These are phyloP conservation scores for Eclectus roratus DNA, from an alignment of 2,113 vertebrate genomes.

Conservation along the genomic window DNA sequence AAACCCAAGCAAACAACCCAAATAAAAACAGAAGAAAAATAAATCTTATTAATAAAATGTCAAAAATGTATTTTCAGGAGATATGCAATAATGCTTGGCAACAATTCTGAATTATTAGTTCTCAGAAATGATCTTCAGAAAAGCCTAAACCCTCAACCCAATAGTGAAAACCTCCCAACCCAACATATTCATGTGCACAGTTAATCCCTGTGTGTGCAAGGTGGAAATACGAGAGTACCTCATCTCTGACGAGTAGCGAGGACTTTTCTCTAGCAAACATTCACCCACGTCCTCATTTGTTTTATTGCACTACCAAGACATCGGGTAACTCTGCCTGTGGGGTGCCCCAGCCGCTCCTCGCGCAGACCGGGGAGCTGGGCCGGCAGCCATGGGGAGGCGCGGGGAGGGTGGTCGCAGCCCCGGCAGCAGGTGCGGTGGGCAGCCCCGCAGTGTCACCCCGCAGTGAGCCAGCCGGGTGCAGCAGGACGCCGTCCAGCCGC, in stretches of 20 bases:
- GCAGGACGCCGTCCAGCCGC: neutral
- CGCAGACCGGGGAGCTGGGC: neutral
- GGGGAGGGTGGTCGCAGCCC: neutral
- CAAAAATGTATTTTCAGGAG: neutral
- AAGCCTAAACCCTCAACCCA: neutral
- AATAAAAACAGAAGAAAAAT: accelerated
- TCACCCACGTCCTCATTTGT: neutral
- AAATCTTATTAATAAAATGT: neutral
- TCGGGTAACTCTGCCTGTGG: accelerated
- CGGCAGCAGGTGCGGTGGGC: neutral
- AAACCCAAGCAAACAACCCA: neutral
- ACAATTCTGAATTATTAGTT: neutral
- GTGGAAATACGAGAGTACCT: neutral
- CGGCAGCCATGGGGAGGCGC: neutral
- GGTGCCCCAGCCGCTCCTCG: neutral
- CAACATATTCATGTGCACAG: accelerated
- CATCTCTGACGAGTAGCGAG: neutral
- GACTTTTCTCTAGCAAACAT: neutral
- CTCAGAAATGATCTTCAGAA: neutral
- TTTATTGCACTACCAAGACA: accelerated
- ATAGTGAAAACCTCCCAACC: neutral
- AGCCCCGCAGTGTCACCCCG: neutral
- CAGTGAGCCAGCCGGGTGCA: neutral
- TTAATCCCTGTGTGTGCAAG: accelerated
- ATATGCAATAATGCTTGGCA: accelerated